Percentiles rank a stretch among this genome's conserved stretches.
phyloP scores from a whole-genome alignment of 2,888 invertebrate genomes.

The Neoscelio sp. region DNA sequence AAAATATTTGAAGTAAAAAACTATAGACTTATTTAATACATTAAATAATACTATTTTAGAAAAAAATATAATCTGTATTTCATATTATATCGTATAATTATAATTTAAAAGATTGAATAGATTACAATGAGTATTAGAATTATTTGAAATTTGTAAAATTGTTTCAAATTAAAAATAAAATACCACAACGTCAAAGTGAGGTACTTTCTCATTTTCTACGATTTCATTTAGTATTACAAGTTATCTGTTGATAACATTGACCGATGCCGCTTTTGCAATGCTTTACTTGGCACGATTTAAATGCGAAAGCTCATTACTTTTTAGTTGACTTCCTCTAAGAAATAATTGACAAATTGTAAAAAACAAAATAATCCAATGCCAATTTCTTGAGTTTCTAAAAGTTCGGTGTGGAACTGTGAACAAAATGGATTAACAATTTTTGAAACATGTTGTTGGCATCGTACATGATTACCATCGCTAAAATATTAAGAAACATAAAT shows the following conservation, averaged over 20 bases:
- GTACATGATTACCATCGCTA: neutral
- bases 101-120: too few species aligned
- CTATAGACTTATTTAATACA: too few species aligned
- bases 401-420: neutral
- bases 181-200: neutral
- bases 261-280: constrained; percentile 53
- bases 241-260: constrained; percentile 54
- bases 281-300: constrained; percentile 67
- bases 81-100: too few species aligned
- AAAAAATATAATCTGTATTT: too few species aligned
- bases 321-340: constrained; percentile 66
- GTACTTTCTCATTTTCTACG: constrained; percentile 7
- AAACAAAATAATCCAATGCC: constrained; percentile 11
- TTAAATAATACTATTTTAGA: too few species aligned
- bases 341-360: constrained; percentile 58
- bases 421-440: neutral
- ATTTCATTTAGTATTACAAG: constrained; percentile 40
- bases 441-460: too few species aligned
- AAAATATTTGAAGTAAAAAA: too few species aligned
- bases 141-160: too few species aligned
- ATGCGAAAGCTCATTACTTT: constrained; percentile 40
- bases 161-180: too few species aligned
- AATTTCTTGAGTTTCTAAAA: constrained; percentile 1
- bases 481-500: constrained; percentile 1
- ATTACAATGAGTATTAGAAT: too few species aligned